Percentiles rank a stretch among this genome's conserved stretches.
phyloP scores from a whole-genome alignment of 2,888 invertebrate species.

The Meghimatium bilineatum region DNA sequence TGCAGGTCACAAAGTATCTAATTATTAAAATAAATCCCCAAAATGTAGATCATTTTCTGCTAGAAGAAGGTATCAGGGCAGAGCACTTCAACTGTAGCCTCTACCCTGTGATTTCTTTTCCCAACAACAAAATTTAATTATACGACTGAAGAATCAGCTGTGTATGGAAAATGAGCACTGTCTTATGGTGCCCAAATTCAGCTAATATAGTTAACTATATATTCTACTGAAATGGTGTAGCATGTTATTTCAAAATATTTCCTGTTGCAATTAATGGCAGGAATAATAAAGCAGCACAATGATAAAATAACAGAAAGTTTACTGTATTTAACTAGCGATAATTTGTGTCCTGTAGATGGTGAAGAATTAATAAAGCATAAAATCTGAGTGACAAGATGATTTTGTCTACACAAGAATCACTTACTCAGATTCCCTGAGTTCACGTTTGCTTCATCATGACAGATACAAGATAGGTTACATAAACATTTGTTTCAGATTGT shows the following conservation, averaged over 20 bases:
- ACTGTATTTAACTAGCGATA: neutral
- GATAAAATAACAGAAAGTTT: neutral
- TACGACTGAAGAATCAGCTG: no score
- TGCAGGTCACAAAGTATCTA: neutral
- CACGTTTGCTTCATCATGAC: neutral
- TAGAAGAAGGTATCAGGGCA: no score
- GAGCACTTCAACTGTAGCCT: no score
- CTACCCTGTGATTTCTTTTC: no score
- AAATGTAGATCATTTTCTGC: no score
- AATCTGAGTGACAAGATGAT: constrained; percentile 3
- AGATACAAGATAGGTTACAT: neutral
- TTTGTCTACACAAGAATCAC: constrained; percentile 17
- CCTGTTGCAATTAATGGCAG: neutral
- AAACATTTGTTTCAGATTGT: neutral
- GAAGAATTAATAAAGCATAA: neutral
- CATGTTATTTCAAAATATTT: neutral
- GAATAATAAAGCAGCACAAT: neutral
- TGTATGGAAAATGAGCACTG: no score
- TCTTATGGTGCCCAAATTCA: no score
- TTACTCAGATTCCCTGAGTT: constrained; percentile 25
- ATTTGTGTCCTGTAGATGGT: constrained; percentile 16
- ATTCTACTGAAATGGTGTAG: neutral
- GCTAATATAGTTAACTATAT: no score
- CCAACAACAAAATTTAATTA: no score
- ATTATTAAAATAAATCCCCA: neutral